Evolutionary conservation across 92 coral and sea anemone genomes (phyloP), one percentile per base, ranked within the genome.

Genomic region (Parazoanthus darwini): DNA sequence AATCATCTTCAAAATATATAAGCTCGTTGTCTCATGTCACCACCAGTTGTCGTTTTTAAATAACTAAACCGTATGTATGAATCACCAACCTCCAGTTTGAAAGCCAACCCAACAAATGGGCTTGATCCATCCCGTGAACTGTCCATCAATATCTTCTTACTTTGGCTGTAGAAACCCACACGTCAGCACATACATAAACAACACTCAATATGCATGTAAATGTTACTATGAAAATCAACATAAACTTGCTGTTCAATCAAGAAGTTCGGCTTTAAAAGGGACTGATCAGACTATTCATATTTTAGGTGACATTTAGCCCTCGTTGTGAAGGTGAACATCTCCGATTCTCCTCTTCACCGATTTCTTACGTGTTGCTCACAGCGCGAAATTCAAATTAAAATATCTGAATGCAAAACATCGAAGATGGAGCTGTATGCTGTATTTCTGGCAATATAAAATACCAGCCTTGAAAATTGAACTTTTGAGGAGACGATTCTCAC

Each of bases 81-180:
- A n/a, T 6, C 43, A 90, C 93, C 68, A 86, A 96, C 98, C 98
- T 96, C 99, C 22, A 96, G 97, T 88, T 96, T 96, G 89, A 96
- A 96, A 42, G 99, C 98, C n/a, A 96, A 90, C 6, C 99, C 99
- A 35, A 96, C 98, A 92, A 96, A 96, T 85, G 98, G 96, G 81
- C 75, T 88, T 26, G 91, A 84, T 23, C 93, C 79, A 13, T 88
- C 91, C 75, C 91, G 81, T 13, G 91, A 82, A 73, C 94, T 92
- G 82, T 93, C 89, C 93, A 96, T 89, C 75, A 92, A 90, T 58
- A 95, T 89, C 81, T 95, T 94, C 6, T 93, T 90, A n/a, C 87
- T 92, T n/a, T 91, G 88, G 77, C 96, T 95, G 71, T 39, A 42
- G 79, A 74, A 22, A 77, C 85, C 16, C 29, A 46, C 26, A 44